Percentiles rank a stretch among this genome's conserved stretches.
These are phyloP conservation scores for Caiman crocodilus DNA, from an alignment of 2,797 vertebrate species.

Conservation along the genomic window DNA sequence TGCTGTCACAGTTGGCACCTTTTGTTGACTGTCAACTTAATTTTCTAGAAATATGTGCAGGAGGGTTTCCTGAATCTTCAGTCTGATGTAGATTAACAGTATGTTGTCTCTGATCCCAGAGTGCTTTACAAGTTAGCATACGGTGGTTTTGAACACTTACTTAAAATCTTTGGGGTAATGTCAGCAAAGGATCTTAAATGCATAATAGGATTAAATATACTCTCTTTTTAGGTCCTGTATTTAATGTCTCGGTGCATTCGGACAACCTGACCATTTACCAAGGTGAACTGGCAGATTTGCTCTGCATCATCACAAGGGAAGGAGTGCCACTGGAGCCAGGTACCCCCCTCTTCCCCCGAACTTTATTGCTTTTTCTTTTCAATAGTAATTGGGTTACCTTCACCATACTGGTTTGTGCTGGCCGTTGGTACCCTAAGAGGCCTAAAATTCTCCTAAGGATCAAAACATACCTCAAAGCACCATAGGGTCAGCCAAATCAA, in stretches of 20 bases:
- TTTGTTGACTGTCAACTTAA: not conserved
- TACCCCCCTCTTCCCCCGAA: conserved; percentile 63
- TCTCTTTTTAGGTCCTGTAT: conserved; percentile 84
- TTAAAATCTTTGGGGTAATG: not conserved
- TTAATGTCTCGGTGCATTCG: conserved; percentile 87
- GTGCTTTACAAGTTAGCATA: not conserved
- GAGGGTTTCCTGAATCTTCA: not conserved
- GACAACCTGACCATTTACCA: conserved; percentile 87
- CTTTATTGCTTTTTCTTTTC: not conserved
- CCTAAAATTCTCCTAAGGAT: not conserved
- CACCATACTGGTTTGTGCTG: not conserved
- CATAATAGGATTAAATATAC: not conserved
- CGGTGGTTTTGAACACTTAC: not conserved
- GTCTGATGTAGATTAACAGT: not conserved
- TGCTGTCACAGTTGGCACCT: not conserved
- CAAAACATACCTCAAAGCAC: not conserved
- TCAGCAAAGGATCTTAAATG: too few species aligned
- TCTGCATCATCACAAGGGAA: conserved; percentile 87
- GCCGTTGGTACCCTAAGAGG: not conserved
- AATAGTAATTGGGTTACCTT: not conserved
- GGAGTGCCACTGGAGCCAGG: conserved; percentile 87
- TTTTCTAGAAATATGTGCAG: not conserved
- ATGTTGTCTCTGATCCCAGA: not conserved
- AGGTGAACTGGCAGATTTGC: conserved; percentile 90
- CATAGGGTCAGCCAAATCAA: not conserved